phyloP scores from a whole-genome alignment of 2,888 invertebrate species.

The Lymantria dispar region DNA sequence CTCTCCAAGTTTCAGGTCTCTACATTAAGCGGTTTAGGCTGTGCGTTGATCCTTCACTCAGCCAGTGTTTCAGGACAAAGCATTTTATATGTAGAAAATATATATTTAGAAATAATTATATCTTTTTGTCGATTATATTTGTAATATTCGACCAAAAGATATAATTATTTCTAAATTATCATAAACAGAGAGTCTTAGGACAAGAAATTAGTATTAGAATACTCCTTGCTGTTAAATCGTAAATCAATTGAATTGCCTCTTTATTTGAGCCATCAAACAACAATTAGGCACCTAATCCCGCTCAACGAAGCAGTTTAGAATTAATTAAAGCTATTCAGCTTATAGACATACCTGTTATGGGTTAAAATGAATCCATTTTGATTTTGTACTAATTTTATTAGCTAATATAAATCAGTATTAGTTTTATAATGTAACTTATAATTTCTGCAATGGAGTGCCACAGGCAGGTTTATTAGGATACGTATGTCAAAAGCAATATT shows the following conservation, averaged over 20 bases:
- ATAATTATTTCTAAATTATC: neutral
- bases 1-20: no score
- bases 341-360: slow-evolving; percentile 23
- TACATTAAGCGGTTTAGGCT: no score
- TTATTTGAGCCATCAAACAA: slow-evolving; percentile 30
- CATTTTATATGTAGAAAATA: no score
- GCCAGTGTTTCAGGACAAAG: no score
- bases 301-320: slow-evolving; percentile 21
- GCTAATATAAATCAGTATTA: no score
- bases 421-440: no score
- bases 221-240: neutral
- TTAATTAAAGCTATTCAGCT: slow-evolving; percentile 31
- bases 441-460: no score
- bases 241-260: slow-evolving; percentile 23
- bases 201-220: neutral
- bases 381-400: slow-evolving; percentile 1
- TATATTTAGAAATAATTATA: neutral
- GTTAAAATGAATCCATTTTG: slow-evolving; percentile 9
- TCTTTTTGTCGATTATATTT: neutral
- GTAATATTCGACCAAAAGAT: neutral
- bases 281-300: slow-evolving; percentile 29
- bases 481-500: no score
- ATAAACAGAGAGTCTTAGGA: neutral
- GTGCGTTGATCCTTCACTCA: no score
- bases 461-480: no score